These are phyloP conservation scores for Meda fulgida DNA, from an alignment of 2,797 vertebrate species.

Conservation along the genomic window DNA sequence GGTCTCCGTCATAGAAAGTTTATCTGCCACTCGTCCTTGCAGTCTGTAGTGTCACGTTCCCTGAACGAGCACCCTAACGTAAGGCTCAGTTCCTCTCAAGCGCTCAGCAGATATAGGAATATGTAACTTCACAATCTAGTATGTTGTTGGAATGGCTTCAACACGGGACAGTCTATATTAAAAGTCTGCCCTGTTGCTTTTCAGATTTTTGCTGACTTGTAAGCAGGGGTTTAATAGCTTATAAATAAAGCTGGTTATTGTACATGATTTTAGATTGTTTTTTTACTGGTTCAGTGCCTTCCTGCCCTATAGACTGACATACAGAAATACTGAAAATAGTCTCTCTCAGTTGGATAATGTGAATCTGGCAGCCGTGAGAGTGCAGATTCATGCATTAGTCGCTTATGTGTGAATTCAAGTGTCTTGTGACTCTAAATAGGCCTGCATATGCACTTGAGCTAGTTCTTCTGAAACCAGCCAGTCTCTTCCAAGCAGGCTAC, in stretches of 20 bases:
- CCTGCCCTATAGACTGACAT: background rate
- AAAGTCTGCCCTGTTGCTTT: background rate
- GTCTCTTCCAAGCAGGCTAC: slow-evolving; percentile 63
- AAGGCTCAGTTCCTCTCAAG: background rate
- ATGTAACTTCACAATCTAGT: background rate
- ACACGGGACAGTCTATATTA: slow-evolving; percentile 2
- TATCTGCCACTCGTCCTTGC: background rate
- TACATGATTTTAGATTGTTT: background rate
- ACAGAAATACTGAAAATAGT: too few relatives aligned
- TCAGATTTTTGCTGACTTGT: background rate
- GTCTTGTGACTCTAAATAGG: background rate
- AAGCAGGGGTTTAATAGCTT: background rate
- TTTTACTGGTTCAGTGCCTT: background rate
- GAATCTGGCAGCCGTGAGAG: background rate
- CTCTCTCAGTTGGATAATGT: background rate
- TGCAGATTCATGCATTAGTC: background rate
- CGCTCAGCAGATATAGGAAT: background rate
- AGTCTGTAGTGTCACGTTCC: slow-evolving; percentile 8
- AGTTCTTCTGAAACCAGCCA: slow-evolving; percentile 22
- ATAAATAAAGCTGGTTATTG: background rate
- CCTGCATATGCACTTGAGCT: background rate
- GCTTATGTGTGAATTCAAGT: background rate
- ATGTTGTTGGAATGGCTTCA: slow-evolving; percentile 22
- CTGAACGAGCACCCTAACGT: background rate
- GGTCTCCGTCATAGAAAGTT: slow-evolving; percentile 9